Evolutionary conservation across 2,888 invertebrate genomes (phyloP).

Genomic region (Latheticus oryzae): DNA sequence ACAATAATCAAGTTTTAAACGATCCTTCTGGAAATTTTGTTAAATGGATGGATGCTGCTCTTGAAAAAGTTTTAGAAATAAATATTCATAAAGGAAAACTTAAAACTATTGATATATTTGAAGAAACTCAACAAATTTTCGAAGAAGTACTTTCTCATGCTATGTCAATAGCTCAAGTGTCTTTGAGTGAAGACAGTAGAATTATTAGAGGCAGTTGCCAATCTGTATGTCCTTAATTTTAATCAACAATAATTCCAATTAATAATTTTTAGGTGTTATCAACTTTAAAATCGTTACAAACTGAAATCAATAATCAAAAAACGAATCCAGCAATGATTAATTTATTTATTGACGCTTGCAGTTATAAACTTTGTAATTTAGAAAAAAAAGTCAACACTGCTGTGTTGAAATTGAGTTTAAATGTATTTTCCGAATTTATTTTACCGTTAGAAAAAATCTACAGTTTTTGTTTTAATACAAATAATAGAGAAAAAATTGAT

Average conservation of each 20-base stretch:
- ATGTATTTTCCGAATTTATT: conserved; percentile 61
- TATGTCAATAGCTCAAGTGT: conserved; percentile 63
- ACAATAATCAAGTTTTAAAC: conserved; percentile 26
- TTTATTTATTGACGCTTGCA: conserved; percentile 71
- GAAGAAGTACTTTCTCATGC: conserved; percentile 63
- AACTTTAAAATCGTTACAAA: conserved; percentile 66
- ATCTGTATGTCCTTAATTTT: conserved; percentile 66
- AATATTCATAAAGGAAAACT: conserved; percentile 45
- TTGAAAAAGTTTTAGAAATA: conserved; percentile 57
- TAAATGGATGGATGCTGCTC: conserved; percentile 59
- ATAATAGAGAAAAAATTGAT: conserved; percentile 58
- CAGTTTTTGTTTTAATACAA: conserved; percentile 50
- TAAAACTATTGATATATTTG: conserved; percentile 36
- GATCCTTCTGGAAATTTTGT: conserved; percentile 56
- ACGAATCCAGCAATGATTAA: conserved; percentile 68
- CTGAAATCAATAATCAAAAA: conserved; percentile 65
- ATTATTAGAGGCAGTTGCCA: conserved; percentile 69
- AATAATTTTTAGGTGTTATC: conserved; percentile 67
- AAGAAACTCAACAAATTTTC: conserved; percentile 50
- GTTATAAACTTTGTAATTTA: conserved; percentile 72
- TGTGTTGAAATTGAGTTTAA: conserved; percentile 70
- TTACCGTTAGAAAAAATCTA: conserved; percentile 55
- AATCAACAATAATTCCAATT: no score
- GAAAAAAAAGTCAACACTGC: conserved; percentile 77
- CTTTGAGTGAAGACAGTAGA: conserved; percentile 57